Base-by-base conservation (phyloP, 2,888 invertebrate genomes). In the Drosophila rellima region DNA sequence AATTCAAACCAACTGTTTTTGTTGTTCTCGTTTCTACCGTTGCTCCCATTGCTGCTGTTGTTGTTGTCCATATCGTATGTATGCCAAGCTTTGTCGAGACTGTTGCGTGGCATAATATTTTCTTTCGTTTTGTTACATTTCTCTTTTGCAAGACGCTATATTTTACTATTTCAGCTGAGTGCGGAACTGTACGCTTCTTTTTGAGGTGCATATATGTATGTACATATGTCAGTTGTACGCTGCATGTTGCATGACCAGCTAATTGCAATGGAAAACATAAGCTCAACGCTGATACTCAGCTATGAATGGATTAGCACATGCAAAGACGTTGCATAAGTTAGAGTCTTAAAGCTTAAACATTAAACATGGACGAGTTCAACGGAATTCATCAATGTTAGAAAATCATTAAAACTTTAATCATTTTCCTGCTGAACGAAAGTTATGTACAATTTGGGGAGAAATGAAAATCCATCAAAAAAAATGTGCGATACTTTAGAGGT, bases 41-140 rank as follows among this genome's bases (percentile, higher is more conserved):
- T 35, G 35, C n/a, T 35, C n/a, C n/a, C n/a, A 39, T 18, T 48
- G 39, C 7, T 20, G 20, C 31, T 51, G 33, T 11, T 45, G 15
- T 11, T 29, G 11, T n/a, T 56, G 13, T 54, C 35, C 44, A 44
- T 48, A 40, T 59, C 44, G 70, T 73, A 79, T 72, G 7, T 88
- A 55, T 80, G 78, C 75, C 80, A 72, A 63, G 74, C 75, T 74
- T 83, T 88, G 76, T 86, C 69, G 74, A 78, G 72, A 74, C 75
- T 66, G 60, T 69, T 78, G 73, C 70, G 67, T 78, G 63, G 59
- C 75, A 69, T 47, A 75, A 26, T 39, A 55, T 55, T 39, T 45
- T 48, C 50, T 40, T 54, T 57, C 39, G 15, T 35, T 57, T 42
- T 48, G 31, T 37, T 47, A 44, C 42, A 37, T 48, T 54, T 42